A percentile compares a stretch with the other conserved stretches of the same genome.
phyloP scores from a whole-genome alignment of 1,140 invertebrate genomes.

The Scaptomyza graminum region DNA sequence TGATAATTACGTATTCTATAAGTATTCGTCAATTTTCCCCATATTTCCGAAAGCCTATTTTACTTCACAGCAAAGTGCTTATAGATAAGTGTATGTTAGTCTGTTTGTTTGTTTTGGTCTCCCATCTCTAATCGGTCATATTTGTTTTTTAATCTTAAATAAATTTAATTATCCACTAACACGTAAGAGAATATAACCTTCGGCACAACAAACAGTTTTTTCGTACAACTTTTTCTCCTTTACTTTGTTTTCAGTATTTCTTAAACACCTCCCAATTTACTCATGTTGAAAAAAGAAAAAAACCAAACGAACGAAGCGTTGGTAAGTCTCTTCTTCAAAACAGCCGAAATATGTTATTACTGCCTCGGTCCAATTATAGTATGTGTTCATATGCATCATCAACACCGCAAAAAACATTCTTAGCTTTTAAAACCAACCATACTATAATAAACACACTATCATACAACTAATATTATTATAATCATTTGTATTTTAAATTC shows the following conservation, averaged over 20 bases:
- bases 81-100: no score
- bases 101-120: no score
- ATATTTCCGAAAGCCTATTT: no score
- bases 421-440: slow-evolving; percentile 49
- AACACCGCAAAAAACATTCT: slow-evolving; percentile 48
- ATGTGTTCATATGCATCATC: slow-evolving; percentile 53
- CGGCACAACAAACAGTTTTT: not conserved
- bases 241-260: slow-evolving; percentile 46
- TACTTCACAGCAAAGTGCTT: no score
- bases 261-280: slow-evolving; percentile 39
- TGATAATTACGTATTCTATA: no score
- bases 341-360: slow-evolving; percentile 62
- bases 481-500: not conserved
- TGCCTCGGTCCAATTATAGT: slow-evolving; percentile 52
- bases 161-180: not conserved
- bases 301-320: slow-evolving; percentile 33
- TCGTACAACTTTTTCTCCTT: slow-evolving; percentile 20
- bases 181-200: slow-evolving; percentile 16
- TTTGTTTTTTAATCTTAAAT: not conserved
- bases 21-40: no score
- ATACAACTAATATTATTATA: slow-evolving; percentile 31
- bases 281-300: slow-evolving; percentile 34
- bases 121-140: not conserved
- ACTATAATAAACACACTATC: slow-evolving; percentile 57
- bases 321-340: slow-evolving; percentile 44